Conservation (phyloP, 2,888 invertebrate species). For the Rambutsinella grinnellia region DNA sequence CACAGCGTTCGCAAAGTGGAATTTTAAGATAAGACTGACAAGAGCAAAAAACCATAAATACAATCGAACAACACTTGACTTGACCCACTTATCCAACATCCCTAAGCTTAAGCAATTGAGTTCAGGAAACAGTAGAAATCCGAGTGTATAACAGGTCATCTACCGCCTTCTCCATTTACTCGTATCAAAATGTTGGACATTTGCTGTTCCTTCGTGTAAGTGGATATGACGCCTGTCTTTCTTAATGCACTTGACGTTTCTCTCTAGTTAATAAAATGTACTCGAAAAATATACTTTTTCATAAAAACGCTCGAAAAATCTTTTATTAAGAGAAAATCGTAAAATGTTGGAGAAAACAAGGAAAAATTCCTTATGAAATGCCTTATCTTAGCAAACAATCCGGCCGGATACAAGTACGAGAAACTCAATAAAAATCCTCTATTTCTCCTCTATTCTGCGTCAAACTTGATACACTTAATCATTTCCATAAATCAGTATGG, state of each 20-base stretch:
- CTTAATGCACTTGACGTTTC: constrained; percentile 46
- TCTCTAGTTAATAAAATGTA: background rate
- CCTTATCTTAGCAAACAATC: constrained; percentile 41
- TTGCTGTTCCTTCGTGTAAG: too few relatives aligned
- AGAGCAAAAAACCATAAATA: background rate
- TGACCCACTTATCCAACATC: constrained; percentile 26
- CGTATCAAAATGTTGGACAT: background rate
- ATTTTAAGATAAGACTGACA: background rate
- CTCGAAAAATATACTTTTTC: background rate
- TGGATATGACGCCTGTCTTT: constrained; percentile 47
- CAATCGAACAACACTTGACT: constrained; percentile 1
- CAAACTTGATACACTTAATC: constrained; percentile 52
- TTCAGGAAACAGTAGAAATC: constrained; percentile 8
- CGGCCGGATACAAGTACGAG: constrained; percentile 47
- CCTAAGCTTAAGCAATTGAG: constrained; percentile 15
- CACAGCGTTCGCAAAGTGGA: too few relatives aligned
- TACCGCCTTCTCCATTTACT: background rate
- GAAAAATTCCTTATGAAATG: background rate
- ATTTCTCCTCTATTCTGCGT: constrained; percentile 20
- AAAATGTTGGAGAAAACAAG: background rate
- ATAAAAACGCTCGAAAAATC: constrained; percentile 6
- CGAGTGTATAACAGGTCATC: background rate
- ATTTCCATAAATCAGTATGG: constrained; percentile 51
- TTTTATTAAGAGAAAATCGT: constrained; percentile 4
- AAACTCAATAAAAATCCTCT: constrained; percentile 43